These are phyloP conservation scores for Palaemon carinicauda DNA, from an alignment of 1,140 invertebrate species.

Conservation along the genomic window DNA sequence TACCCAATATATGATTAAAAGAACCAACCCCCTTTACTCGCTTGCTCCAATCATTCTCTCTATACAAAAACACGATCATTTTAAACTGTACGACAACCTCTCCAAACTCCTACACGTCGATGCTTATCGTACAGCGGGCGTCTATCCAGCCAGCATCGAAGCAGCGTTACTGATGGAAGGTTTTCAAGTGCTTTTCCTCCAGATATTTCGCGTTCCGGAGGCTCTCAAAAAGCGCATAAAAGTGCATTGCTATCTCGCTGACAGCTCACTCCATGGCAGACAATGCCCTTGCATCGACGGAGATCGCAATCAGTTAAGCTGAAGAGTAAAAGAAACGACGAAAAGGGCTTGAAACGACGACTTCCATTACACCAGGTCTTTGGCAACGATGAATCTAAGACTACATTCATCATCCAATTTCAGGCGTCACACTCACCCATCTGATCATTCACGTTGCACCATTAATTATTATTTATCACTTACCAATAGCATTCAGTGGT, in stretches of 20 bases:
- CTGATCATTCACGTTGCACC: conserved; percentile 35
- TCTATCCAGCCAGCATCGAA: conserved; percentile 39
- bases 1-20: neutral
- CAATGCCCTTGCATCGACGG: too few species aligned
- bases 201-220: too few species aligned
- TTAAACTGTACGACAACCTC: conserved; percentile 36
- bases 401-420: conserved; percentile 52
- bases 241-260: too few species aligned
- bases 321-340: neutral
- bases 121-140: conserved; percentile 45
- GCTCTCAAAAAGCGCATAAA: too few species aligned
- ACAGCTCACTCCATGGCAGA: too few species aligned
- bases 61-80: conserved; percentile 9
- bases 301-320: too few species aligned
- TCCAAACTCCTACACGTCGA: conserved; percentile 36
- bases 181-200: neutral
- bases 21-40: neutral
- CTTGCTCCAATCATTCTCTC: neutral
- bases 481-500: conserved; percentile 45
- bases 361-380: neutral
- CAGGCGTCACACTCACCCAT: conserved; percentile 44
- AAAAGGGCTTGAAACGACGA: neutral
- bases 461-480: conserved; percentile 54
- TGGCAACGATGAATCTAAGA: conserved; percentile 46
- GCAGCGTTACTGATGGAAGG: conserved; percentile 22